Base-by-base conservation (phyloP, 1,140 invertebrate genomes). In the Drosophila ananassae region DNA sequence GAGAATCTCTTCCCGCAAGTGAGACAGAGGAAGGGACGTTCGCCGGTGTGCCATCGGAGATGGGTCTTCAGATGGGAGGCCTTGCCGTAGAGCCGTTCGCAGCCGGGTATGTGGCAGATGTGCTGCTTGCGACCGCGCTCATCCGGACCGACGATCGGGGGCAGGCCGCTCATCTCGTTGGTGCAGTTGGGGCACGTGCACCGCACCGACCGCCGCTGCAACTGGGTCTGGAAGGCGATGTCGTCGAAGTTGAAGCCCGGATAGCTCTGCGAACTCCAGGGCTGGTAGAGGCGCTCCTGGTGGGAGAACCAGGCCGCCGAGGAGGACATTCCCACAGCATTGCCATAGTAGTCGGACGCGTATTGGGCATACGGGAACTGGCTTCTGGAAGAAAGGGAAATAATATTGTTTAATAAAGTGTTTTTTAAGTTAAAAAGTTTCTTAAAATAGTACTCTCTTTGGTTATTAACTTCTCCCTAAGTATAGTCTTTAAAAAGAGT, bases 1-100 rank as follows among this genome's bases (percentile, higher is more conserved):
- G 96, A 98, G 91, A 98, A 98, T 13, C 95, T 93, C 93, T 98
- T 98, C 1, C 95, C 95, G 87, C 97, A 98, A 28, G 95, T 95
- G 2, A 95, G 82, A 90, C 97, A 98, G 0, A 94, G 91, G 77
- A 95, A 96, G 0, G 95, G 95, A 24, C 96, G 92, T 81, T 97
- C 96, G 1, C 96, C 96, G 0, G 95, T 96, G 75, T 97, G 97
- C 96, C 95, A 97, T 37, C 97, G 93, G 0, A 98, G 91, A 92
- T 98, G 97, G 0, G 97, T 97, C 83, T 98, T 95, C 17, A 98
- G 91, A 91, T 98, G 97, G 0, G 97, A 98, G 0, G 97, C 98
- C 90, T 98, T 98, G 0, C 96, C 96, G 85, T 98, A 98, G 8
- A 97, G 95, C 91, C 98, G 98, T 58, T 95, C 95, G 92, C 98